These are phyloP conservation scores for Ceyx melanurus DNA, from an alignment of 2,113 vertebrate genomes.

Conservation along the genomic window DNA sequence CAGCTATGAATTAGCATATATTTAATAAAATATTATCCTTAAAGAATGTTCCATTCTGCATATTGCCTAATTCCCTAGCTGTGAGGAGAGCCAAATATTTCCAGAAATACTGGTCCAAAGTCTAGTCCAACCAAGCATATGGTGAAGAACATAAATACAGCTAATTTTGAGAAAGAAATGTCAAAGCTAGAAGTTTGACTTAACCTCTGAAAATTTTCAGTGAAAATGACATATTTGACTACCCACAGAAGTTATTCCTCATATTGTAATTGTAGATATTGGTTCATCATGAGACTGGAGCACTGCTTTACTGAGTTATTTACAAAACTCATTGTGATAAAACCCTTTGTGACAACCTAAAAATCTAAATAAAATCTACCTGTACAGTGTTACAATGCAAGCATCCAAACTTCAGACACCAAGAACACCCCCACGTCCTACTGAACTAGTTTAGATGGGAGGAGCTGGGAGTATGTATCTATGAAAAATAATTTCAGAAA, in stretches of 20 bases:
- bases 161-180: not conserved
- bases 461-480: not conserved
- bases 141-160: not conserved
- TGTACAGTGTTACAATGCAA: not conserved
- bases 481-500: not conserved
- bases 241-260: not conserved
- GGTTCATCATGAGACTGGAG: fast-evolving
- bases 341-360: not conserved
- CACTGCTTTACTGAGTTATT: not conserved
- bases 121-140: not conserved
- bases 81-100: not conserved
- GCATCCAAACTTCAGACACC: not conserved
- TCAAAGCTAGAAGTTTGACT: not conserved
- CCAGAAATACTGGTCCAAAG: not conserved
- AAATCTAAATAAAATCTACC: not conserved
- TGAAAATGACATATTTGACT: not conserved
- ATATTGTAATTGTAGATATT: not conserved
- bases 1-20: not conserved
- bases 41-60: not conserved
- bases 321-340: not conserved
- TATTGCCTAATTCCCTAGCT: not conserved
- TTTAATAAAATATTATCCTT: not conserved
- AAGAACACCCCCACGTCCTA: not conserved
- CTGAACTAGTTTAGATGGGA: not conserved
- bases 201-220: not conserved